phyloP scores from a whole-genome alignment of 1,140 invertebrate genomes.

The Philotrypesis tridentata region DNA sequence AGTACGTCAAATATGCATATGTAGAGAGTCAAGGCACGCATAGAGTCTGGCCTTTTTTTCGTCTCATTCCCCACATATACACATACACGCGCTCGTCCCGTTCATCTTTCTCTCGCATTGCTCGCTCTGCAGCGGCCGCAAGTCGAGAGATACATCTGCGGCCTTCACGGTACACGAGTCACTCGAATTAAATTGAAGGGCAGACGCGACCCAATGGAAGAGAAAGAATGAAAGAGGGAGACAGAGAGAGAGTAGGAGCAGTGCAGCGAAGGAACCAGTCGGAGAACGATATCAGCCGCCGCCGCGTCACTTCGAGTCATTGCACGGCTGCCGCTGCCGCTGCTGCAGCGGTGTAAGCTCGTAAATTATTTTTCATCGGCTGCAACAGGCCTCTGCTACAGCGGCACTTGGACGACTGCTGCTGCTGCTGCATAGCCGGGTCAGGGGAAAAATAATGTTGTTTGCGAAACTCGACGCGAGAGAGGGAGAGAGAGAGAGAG shows the following conservation, averaged over 20 bases:
- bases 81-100: neutral
- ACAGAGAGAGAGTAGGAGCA: too few relatives aligned
- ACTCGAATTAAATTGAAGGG: slow-evolving; percentile 46
- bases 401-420: neutral
- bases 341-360: neutral
- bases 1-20: too few relatives aligned
- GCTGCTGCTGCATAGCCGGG: too few relatives aligned
- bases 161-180: slow-evolving; percentile 29
- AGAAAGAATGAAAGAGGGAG: neutral
- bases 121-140: neutral
- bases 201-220: slow-evolving; percentile 18
- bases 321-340: neutral
- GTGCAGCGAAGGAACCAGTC: slow-evolving; percentile 14
- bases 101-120: neutral
- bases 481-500: too few relatives aligned
- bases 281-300: neutral
- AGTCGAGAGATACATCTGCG: neutral
- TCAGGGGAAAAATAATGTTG: slow-evolving; percentile 9
- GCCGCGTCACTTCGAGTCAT: neutral
- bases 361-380: slow-evolving; percentile 41
- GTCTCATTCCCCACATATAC: neutral
- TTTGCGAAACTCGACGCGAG: slow-evolving; percentile 13
- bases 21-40: too few relatives aligned
- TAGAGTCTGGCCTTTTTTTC: neutral
- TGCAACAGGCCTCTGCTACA: too few relatives aligned